Evolutionary conservation across 1,140 invertebrate species (phyloP).

Genomic region (Mizuhopecten yessoensis): DNA sequence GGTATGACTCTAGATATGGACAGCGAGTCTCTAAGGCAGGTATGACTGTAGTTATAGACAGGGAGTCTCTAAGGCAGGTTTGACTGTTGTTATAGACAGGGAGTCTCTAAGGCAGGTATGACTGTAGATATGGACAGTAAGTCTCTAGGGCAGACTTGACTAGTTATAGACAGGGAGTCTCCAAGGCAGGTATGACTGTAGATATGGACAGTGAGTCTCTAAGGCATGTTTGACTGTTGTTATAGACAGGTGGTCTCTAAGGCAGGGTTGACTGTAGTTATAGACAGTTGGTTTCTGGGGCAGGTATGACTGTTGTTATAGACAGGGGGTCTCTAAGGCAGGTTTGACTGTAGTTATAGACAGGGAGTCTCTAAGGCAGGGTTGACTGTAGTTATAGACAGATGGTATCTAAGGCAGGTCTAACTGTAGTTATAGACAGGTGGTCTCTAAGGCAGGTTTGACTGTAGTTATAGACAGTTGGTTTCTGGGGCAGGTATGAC

Average conservation of each 20-base stretch:
- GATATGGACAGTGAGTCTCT: no score
- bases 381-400: background rate
- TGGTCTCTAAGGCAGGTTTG: background rate
- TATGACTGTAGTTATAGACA: background rate
- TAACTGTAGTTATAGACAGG: no score
- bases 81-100: background rate
- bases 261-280: no score
- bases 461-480: background rate
- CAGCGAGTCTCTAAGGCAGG: no score
- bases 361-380: background rate
- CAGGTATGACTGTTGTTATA: background rate
- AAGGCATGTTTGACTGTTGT: no score
- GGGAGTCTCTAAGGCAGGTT: background rate
- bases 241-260: no score
- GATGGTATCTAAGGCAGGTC: no score
- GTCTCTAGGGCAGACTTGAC: background rate
- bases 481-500: background rate
- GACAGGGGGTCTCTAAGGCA: background rate
- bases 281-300: background rate
- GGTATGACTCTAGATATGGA: no score
- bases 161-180: no score
- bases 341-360: background rate
- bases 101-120: no score
- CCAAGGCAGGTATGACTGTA: no score
- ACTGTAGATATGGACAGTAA: no score